Evolutionary conservation across 2,113 vertebrate genomes (phyloP), one percentile per base, ranked within the genome.

Genomic region (Rhinolophus ferrumequinum): DNA sequence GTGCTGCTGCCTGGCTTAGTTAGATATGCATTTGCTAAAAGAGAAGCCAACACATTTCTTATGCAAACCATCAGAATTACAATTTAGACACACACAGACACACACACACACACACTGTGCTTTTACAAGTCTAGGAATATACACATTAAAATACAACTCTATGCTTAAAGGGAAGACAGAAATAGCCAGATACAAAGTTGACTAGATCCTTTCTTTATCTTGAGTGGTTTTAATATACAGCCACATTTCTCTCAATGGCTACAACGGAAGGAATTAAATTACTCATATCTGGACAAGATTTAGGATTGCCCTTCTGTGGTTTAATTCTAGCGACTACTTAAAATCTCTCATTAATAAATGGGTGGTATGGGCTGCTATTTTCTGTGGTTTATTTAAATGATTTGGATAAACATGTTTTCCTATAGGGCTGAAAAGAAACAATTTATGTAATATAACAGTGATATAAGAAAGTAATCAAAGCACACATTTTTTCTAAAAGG

Each of bases 21-120:
- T 82, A 96, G 94, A 95, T 95, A 97, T 52, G 93, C 70, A 72
- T 75, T 96, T 97, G 80, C 96, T 96, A 41, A 80, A 95, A 88
- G 79, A 76, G 70, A 94, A 96, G 60, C 47, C 94, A 97, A 52
- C 10, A 41, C 60, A 79, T 85, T 97, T 96, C 92, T 70, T 92
- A 92, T 62, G 87, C 80, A 93, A 83, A 79, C 26, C 35, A 64
- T 81, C 70, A 64, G 76, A 94, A 76, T 80, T 50, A 52, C 75
- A 85, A 69, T 72, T 96, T 90, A 73, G 85, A n/a, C 26, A 66
- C n/a, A 28, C 67, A 38, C 35, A 11, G 41, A 33, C 58, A 28
- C 66, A 19, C 47, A 33, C 41, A 41, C 47, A 33, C 41, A 41
- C 10, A 38, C 50, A 79, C n/a, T 44, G 21, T 56, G 52, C 64